Evolutionary conservation across 2,113 vertebrate species (phyloP).

Genomic region (Rhinolophus sinicus): DNA sequence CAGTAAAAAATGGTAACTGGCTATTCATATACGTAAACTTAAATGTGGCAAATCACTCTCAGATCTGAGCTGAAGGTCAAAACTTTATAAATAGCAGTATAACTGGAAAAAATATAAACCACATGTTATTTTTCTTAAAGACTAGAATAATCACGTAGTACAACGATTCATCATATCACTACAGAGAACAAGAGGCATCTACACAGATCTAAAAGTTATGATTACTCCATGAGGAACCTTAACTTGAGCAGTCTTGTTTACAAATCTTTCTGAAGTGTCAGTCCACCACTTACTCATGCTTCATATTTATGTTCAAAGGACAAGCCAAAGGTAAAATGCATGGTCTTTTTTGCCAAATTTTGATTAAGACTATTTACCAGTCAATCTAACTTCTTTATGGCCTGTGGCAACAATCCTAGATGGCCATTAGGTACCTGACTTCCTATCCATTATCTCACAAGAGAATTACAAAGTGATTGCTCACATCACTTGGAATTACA

Average conservation of each 20-base stretch:
- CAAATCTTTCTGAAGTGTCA: background rate
- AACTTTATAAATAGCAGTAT: background rate
- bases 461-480: slow-evolving; percentile 6
- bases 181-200: background rate
- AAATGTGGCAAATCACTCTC: background rate
- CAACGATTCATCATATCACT: background rate
- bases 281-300: background rate
- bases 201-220: background rate
- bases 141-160: background rate
- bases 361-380: background rate
- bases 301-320: background rate
- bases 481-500: slow-evolving; percentile 10
- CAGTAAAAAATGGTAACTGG: background rate
- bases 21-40: background rate
- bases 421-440: background rate
- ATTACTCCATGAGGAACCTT: background rate
- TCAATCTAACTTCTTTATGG: background rate
- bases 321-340: background rate
- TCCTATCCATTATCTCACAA: background rate
- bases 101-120: slow-evolving; percentile 21
- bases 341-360: background rate
- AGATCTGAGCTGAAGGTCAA: slow-evolving; percentile 22
- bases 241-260: slow-evolving; percentile 2
- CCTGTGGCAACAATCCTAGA: background rate
- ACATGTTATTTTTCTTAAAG: slow-evolving; percentile 15